These are phyloP conservation scores for Agriopis leucophaearia DNA, from an alignment of 2,888 invertebrate species.

Conservation along the genomic window DNA sequence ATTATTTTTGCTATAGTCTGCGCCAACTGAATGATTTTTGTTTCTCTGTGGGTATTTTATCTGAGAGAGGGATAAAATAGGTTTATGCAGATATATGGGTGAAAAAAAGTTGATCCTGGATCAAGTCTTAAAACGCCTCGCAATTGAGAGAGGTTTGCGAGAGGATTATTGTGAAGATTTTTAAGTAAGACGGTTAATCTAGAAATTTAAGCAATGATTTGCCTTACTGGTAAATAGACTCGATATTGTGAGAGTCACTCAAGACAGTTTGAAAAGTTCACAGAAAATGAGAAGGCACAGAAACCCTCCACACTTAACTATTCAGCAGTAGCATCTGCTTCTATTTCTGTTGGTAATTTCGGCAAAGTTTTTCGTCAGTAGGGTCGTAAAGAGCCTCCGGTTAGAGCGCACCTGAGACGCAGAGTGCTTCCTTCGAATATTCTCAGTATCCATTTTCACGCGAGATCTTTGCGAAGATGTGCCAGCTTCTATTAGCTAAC, in stretches of 20 bases:
- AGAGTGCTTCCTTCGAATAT: conserved; percentile 3
- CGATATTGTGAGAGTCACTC: not conserved
- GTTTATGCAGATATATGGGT: too few species aligned
- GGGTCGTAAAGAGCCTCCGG: conserved; percentile 17
- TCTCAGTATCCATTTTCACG: conserved; percentile 1
- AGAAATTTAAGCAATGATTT: too few species aligned
- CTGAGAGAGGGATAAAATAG: too few species aligned
- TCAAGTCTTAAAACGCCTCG: too few species aligned
- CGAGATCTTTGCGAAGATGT: not conserved
- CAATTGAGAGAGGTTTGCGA: too few species aligned
- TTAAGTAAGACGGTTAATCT: too few species aligned
- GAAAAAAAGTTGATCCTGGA: too few species aligned
- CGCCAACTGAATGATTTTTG: too few species aligned
- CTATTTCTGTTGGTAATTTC: conserved; percentile 12
- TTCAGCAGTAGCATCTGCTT: conserved; percentile 24
- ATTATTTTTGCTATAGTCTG: too few species aligned
- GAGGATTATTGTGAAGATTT: too few species aligned
- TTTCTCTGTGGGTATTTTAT: too few species aligned
- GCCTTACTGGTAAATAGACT: too few species aligned
- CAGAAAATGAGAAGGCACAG: not conserved
- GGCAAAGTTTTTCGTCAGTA: conserved; percentile 21
- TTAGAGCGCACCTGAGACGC: conserved; percentile 24
- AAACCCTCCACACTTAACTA: conserved; percentile 8
- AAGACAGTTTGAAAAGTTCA: not conserved
- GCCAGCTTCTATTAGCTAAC: not conserved